phyloP scores from a whole-genome alignment of 2,888 invertebrate genomes.

The Ctenicera cuprea region DNA sequence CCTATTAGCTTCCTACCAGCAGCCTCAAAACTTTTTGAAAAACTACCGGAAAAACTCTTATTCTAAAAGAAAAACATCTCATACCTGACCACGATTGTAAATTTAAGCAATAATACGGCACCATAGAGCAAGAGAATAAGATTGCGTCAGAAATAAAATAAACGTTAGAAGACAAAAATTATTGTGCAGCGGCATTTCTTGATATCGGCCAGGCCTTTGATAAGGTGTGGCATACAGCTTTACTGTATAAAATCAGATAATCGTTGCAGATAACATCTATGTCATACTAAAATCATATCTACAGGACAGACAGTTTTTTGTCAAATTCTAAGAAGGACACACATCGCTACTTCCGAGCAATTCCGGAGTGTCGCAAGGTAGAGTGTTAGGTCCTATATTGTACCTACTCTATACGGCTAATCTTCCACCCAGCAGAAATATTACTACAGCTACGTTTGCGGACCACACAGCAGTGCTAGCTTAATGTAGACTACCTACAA shows the following conservation, averaged over 20 bases:
- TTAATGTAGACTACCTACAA: not conserved
- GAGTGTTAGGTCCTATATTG: not conserved
- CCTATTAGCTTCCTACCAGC: not conserved
- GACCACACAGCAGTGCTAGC: constrained; percentile 8
- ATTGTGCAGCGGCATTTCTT: too few species aligned
- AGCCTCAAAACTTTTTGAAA: not conserved
- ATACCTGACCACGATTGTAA: not conserved
- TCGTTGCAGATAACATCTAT: not conserved
- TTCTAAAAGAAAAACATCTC: constrained; percentile 1
- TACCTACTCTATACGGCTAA: constrained; percentile 5
- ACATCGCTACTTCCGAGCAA: not conserved
- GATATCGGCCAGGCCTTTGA: too few species aligned
- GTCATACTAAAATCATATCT: too few species aligned
- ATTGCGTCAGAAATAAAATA: too few species aligned
- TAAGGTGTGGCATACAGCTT: too few species aligned
- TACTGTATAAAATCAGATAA: too few species aligned
- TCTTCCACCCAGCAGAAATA: not conserved
- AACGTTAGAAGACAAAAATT: too few species aligned
- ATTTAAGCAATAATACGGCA: not conserved
- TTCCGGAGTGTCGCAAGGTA: constrained; percentile 2
- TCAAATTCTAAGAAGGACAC: not conserved
- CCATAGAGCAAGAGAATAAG: too few species aligned
- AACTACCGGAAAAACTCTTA: not conserved
- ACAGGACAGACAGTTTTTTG: not conserved
- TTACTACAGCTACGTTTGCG: not conserved